These are phyloP conservation scores for Zophobas morio DNA, from an alignment of 1,140 invertebrate species.

Conservation along the genomic window DNA sequence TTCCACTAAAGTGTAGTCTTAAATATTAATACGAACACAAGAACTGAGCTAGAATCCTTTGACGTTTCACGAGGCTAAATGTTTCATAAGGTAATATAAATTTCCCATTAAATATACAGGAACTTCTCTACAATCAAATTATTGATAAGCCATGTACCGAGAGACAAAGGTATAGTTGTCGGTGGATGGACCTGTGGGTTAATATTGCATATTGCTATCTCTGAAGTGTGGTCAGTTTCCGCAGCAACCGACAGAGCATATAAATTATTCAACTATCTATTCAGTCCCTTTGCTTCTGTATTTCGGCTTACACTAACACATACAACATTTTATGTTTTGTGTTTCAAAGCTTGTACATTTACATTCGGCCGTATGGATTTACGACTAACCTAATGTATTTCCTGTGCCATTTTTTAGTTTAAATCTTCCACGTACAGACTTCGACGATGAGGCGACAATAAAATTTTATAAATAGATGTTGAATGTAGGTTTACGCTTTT, in stretches of 20 bases:
- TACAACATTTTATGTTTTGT: constrained; percentile 39
- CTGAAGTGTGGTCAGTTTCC: constrained; percentile 52
- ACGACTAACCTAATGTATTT: constrained; percentile 37
- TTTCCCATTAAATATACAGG: constrained; percentile 37
- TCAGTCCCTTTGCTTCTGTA: constrained; percentile 41
- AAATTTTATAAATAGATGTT: constrained; percentile 20
- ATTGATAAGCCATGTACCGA: constrained; percentile 31
- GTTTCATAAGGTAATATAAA: constrained; percentile 18
- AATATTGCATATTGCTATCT: constrained; percentile 53
- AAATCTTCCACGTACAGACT: constrained; percentile 1
- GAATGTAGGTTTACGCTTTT: too few species aligned
- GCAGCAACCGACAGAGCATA: constrained; percentile 48
- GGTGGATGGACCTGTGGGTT: constrained; percentile 43
- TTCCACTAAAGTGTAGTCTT: constrained; percentile 7
- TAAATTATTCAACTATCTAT: constrained; percentile 49
- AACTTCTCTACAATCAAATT: constrained; percentile 35
- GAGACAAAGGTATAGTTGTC: constrained; percentile 40
- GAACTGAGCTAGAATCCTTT: background rate
- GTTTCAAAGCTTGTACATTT: constrained; percentile 40
- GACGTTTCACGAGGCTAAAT: constrained; percentile 5
- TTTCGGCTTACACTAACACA: constrained; percentile 42
- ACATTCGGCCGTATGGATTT: constrained; percentile 29
- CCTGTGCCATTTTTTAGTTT: constrained; percentile 31
- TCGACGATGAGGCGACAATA: constrained; percentile 9
- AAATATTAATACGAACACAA: constrained; percentile 2